Base-by-base conservation (phyloP, 1,140 invertebrate genomes). In the Samia ricini region DNA sequence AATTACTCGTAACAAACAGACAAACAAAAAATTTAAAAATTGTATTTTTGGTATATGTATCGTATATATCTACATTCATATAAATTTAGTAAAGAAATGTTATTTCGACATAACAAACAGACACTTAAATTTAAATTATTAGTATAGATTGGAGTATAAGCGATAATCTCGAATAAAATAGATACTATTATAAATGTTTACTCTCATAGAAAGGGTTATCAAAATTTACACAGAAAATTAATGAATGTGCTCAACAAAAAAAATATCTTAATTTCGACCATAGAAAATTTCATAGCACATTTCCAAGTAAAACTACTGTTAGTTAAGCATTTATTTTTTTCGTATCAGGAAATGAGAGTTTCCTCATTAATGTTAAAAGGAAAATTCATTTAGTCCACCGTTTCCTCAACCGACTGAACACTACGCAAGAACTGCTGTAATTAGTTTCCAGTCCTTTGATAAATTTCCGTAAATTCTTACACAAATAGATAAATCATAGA, bases 341-440 rank as follows among this genome's bases (percentile, higher is more conserved):
- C 56, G 69, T 60, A 51, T 20, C 63, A 59, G 65, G 65, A 74
- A 82, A 73, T 79, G 68, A 56, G 76, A 81, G 76, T 81, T 82
- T 84, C 81, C 77, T 78, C 76, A 82, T 84, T 82, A 77, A 69
- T 22, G 51, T 42, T 42, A 74, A 69, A 64, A 63, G 63, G 74
- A 64, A 81, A 80, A 80, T 81, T 81, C 76, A 78, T 80, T 83
- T 81, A 74, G 69, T 68, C 68, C 60, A 42, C 33, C 58, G 59
- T 61, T 71, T 63, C 20, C 48, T 52, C 65, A 50, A 57, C 50
- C 60, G 52, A 21, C 19, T 36, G 33, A 42, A 42, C 56, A 33
- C 20, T 20, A 15, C 7, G 29, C 64, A 69, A 66, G 59, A 67
- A 71, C 56, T 33, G 59, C 58, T 58, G 60, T 76, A 76, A 77